These are phyloP conservation scores for Mamestra configurata DNA, from an alignment of 1,140 invertebrate species.

Conservation along the genomic window DNA sequence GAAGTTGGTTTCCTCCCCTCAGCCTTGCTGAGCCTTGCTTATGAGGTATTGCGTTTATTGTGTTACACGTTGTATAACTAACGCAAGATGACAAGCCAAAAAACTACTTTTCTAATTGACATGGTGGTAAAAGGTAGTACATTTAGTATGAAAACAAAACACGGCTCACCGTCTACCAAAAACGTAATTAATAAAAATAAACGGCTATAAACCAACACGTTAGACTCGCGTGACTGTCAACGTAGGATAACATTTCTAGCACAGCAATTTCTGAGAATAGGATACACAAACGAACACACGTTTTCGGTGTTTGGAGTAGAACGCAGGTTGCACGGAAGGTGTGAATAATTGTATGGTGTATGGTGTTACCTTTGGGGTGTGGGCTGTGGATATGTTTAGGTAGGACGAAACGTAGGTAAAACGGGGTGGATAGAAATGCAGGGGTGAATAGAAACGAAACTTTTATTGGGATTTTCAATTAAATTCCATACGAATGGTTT, in stretches of 20 bases:
- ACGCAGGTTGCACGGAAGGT: neutral
- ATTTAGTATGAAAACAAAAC: neutral
- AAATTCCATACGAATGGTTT: too few species aligned
- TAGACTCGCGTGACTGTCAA: constrained; percentile 31
- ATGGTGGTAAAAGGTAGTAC: too few species aligned
- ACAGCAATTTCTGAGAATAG: constrained; percentile 31
- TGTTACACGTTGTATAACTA: neutral
- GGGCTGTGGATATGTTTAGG: too few species aligned
- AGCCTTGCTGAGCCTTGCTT: too few species aligned
- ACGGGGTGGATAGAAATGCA: too few species aligned
- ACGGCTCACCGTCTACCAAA: neutral
- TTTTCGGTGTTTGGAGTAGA: constrained; percentile 20
- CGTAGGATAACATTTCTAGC: constrained; percentile 4
- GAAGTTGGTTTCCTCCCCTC: too few species aligned
- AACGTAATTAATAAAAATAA: constrained; percentile 15
- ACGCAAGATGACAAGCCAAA: constrained; percentile 3
- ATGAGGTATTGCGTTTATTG: too few species aligned
- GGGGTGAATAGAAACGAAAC: too few species aligned
- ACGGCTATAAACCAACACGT: constrained; percentile 3
- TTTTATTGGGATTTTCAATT: too few species aligned
- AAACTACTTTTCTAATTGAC: neutral
- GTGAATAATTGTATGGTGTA: neutral
- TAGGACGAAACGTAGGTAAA: too few species aligned
- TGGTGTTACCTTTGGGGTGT: neutral
- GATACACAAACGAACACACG: constrained; percentile 10